Conservation (phyloP, 2,797 vertebrate genomes). For the Brotula barbata region DNA sequence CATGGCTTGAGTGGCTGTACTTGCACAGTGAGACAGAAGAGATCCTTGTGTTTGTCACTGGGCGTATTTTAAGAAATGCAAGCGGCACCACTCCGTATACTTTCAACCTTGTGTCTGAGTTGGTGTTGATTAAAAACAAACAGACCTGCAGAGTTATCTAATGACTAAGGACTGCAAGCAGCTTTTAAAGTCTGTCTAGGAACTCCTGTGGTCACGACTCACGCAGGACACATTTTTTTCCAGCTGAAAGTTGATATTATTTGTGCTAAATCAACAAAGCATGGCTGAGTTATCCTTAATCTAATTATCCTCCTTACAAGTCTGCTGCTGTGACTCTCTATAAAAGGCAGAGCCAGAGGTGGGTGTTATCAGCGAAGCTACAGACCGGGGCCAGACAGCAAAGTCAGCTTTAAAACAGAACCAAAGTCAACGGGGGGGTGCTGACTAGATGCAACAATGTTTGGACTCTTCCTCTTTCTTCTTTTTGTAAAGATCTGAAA, state of each 20-base stretch:
- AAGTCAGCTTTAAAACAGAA: constrained; percentile 2
- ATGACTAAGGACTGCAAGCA: not conserved
- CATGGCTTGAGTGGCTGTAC: constrained; percentile 30
- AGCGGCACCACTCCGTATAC: not conserved
- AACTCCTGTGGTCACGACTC: not conserved
- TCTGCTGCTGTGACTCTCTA: constrained; percentile 14
- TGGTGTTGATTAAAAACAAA: constrained; percentile 6
- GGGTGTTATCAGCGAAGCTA: constrained; percentile 15
- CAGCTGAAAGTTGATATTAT: constrained; percentile 26
- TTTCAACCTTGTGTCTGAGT: not conserved
- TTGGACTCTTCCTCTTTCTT: too few relatives aligned
- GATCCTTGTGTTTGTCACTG: constrained; percentile 19
- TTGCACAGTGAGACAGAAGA: constrained; percentile 20
- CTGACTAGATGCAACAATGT: too few relatives aligned
- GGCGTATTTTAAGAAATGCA: constrained; percentile 19
- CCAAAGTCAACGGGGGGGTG: too few relatives aligned
- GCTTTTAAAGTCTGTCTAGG: constrained; percentile 21
- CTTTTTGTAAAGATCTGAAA: too few relatives aligned
- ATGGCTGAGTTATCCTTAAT: constrained; percentile 39
- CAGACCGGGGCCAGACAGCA: not conserved
- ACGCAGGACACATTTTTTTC: constrained; percentile 15
- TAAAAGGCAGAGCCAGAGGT: constrained; percentile 19
- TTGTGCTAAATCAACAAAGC: constrained; percentile 38
- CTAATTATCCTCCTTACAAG: constrained; percentile 48
- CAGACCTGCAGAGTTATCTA: constrained; percentile 10